A percentile compares a stretch with the other conserved stretches of the same genome.
Evolutionary conservation across 2,113 vertebrate species (phyloP).

Genomic region (Albula glossodonta): DNA sequence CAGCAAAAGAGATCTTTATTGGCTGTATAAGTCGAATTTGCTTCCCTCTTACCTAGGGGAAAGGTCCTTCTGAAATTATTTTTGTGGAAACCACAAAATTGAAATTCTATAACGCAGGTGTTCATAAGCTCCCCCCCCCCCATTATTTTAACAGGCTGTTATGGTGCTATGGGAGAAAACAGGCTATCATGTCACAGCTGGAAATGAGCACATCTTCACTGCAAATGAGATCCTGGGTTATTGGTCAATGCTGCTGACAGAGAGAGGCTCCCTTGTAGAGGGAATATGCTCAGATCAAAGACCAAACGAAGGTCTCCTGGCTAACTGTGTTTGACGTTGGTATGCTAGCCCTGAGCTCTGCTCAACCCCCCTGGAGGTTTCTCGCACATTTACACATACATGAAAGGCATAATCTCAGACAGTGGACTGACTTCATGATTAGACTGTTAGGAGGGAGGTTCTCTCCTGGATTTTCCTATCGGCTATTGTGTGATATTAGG

Average conservation of each 20-base stretch:
- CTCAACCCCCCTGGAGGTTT: conserved; percentile 13
- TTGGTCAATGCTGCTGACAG: conserved; percentile 13
- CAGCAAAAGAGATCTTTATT: neutral
- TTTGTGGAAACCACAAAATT: neutral
- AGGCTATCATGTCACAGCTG: neutral
- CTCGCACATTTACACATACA: conserved; percentile 19
- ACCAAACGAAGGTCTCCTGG: neutral
- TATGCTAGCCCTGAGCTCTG: conserved; percentile 2
- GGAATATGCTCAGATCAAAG: conserved; percentile 27
- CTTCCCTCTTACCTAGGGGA: neutral
- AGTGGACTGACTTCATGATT: conserved; percentile 20
- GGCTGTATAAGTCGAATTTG: neutral
- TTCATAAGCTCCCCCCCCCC: neutral
- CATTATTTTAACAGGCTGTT: neutral
- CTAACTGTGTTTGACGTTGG: conserved; percentile 5
- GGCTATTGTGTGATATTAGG: neutral
- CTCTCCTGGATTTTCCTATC: neutral
- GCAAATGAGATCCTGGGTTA: conserved; percentile 12
- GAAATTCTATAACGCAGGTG: neutral
- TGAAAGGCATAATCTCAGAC: conserved; percentile 27
- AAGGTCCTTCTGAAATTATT: neutral
- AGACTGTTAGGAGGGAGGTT: neutral
- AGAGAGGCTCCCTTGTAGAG: neutral
- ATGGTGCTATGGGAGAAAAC: neutral
- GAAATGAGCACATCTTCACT: conserved; percentile 10